These are phyloP conservation scores for Ashinkailepas kermadecensis DNA, from an alignment of 2,888 invertebrate genomes.

Conservation along the genomic window DNA sequence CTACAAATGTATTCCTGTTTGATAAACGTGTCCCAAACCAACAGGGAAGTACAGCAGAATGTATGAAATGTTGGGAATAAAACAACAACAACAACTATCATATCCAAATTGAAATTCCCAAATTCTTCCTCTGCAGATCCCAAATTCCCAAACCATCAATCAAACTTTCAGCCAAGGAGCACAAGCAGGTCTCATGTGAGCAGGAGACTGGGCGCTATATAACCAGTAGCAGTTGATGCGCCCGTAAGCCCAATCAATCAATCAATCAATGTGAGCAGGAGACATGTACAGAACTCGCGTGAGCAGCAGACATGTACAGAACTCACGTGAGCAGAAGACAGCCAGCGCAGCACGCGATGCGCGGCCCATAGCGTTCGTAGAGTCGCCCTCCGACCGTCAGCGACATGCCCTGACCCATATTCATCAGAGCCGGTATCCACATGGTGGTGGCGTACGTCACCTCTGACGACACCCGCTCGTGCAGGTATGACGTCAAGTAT, in stretches of 20 bases:
- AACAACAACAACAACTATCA: too few species aligned
- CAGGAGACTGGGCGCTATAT: too few species aligned
- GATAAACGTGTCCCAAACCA: too few species aligned
- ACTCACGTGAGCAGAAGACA: slow-evolving; percentile 38
- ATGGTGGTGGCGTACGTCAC: slow-evolving; percentile 33
- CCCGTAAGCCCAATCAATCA: too few species aligned
- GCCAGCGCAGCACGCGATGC: slow-evolving; percentile 38
- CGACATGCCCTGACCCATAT: slow-evolving; percentile 37
- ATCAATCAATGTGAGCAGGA: slow-evolving; percentile 39
- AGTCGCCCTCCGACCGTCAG: slow-evolving; percentile 40
- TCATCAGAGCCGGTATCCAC: slow-evolving; percentile 31
- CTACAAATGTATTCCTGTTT: too few species aligned
- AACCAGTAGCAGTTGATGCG: too few species aligned
- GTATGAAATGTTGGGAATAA: too few species aligned
- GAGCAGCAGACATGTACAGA: neutral
- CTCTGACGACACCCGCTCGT: slow-evolving; percentile 28
- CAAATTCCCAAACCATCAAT: too few species aligned
- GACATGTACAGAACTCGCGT: slow-evolving; percentile 25
- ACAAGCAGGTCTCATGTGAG: slow-evolving; percentile 32
- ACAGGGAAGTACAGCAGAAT: too few species aligned
- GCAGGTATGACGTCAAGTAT: slow-evolving; percentile 37
- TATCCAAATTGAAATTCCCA: too few species aligned
- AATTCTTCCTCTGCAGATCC: too few species aligned
- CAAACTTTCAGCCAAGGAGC: slow-evolving; percentile 32
- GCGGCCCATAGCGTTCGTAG: slow-evolving; percentile 38